Base-by-base conservation (phyloP, 2,113 vertebrate genomes). In the Cygnus atratus region DNA sequence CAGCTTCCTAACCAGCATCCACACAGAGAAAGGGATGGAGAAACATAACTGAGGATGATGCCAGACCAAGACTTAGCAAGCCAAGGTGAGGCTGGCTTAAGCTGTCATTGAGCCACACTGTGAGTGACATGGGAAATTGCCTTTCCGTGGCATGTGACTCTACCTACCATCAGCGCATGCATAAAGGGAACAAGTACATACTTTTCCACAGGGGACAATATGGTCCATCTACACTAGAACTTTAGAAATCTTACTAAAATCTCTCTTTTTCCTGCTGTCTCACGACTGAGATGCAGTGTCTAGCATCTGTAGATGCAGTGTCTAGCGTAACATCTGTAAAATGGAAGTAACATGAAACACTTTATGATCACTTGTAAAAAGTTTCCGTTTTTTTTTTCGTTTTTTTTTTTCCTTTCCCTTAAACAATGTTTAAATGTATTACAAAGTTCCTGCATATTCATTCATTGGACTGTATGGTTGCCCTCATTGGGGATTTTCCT, bases 41-140 rank as follows among this genome's bases (percentile, higher is more conserved):
- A 70, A n/a, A 77, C 24, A 28, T 14, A 63, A 8, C 10, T 57
- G 35, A 58, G 14, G 13, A 43, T 0, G 0, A 4, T 26, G 26
- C 20, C 26, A 66, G 41, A 93, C 33, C 11, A 74, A 46, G 25
- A 78, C 10, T 6, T 78, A 58, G 13, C 33, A 87, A 59, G 20
- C 25, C 7, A n/a, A 28, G n/a, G 7, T 57, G 37, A 84, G 14
- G 68, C 9, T 29, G 11, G 65, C 4, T 71, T 43, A 19, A 81
- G 16, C 20, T 39, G 19, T 37, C 24, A 0, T 9, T 44, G 24
- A 92, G 73, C 46, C 9, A 20, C 19, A 16, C 15, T 26, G 24
- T 22, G 31, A 66, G 25, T 25, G 57, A 72, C 80, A 31, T 4
- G 37, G 12, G 25, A 68, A 39, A 28, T 33, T 66, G 50, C 12